A percentile compares a stretch with the other conserved stretches of the same genome.
These are phyloP conservation scores for Cremastinae sp. DNA, from an alignment of 2,888 invertebrate species.

Conservation along the genomic window DNA sequence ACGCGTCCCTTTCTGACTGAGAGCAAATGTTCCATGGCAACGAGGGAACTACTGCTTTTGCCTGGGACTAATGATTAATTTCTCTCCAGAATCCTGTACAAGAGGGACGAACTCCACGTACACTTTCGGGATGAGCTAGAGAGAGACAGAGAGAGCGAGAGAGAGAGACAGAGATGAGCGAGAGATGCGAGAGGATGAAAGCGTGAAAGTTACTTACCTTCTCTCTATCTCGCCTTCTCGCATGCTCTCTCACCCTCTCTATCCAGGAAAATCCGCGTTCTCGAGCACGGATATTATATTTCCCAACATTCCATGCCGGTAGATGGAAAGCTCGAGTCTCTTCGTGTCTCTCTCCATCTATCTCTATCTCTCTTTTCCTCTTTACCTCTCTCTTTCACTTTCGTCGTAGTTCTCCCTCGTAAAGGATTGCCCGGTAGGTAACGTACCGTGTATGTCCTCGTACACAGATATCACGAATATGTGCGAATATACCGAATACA, in stretches of 20 bases:
- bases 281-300: slow-evolving; percentile 55
- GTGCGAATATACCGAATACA: neutral
- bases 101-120: slow-evolving; percentile 27
- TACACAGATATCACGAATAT: neutral
- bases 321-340: slow-evolving; percentile 37
- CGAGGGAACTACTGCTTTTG: slow-evolving; percentile 14
- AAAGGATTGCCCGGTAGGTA: no score
- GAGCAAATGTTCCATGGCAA: slow-evolving; percentile 28
- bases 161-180: slow-evolving; percentile 1
- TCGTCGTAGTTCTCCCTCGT: neutral
- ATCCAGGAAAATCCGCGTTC: slow-evolving; percentile 18
- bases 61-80: slow-evolving; percentile 55
- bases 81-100: slow-evolving; percentile 44
- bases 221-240: slow-evolving; percentile 3
- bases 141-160: slow-evolving; percentile 13
- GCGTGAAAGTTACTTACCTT: slow-evolving; percentile 46
- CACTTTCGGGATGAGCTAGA: slow-evolving; percentile 15
- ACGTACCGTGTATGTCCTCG: neutral
- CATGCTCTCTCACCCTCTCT: slow-evolving; percentile 22
- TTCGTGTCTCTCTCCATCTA: slow-evolving; percentile 27
- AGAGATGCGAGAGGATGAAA: slow-evolving; percentile 14
- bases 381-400: neutral
- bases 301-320: slow-evolving; percentile 45
- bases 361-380: neutral
- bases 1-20: slow-evolving; percentile 3